These are phyloP conservation scores for Zenarchopterus dispar DNA, from an alignment of 2,797 vertebrate genomes.

Conservation along the genomic window DNA sequence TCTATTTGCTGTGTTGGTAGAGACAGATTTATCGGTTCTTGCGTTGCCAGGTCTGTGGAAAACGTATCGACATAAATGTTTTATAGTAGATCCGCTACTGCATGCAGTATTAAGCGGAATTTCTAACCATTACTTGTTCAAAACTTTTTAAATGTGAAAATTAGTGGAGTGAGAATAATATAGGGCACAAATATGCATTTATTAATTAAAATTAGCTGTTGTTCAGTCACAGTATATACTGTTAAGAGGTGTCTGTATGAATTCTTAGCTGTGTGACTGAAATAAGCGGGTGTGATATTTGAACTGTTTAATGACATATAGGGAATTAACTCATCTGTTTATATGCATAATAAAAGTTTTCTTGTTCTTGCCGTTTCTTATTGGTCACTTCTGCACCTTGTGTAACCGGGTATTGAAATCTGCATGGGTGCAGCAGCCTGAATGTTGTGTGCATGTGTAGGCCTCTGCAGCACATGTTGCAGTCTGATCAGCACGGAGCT, in stretches of 20 bases:
- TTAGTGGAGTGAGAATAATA: background rate
- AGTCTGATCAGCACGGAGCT: constrained; percentile 34
- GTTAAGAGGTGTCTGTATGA: background rate
- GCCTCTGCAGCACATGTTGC: background rate
- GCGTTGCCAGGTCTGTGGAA: constrained; percentile 9
- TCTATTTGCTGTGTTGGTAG: background rate
- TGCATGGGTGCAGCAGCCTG: constrained; percentile 22
- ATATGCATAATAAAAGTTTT: no score
- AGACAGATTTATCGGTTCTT: background rate
- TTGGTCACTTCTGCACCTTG: constrained; percentile 21
- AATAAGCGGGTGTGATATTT: background rate
- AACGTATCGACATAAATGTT: background rate
- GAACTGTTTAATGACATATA: constrained; percentile 2
- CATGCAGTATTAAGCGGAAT: constrained; percentile 7
- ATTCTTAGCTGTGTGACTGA: no score
- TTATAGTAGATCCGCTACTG: constrained; percentile 1
- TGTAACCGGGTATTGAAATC: constrained; percentile 30
- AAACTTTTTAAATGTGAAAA: background rate
- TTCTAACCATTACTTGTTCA: background rate
- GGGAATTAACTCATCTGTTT: constrained; percentile 21
- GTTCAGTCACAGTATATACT: no score
- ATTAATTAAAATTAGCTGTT: no score
- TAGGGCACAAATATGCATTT: background rate
- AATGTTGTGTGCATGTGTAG: constrained; percentile 12
- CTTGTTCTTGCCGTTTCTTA: background rate